These are phyloP conservation scores for Pocillopora verrucosa DNA, from an alignment of 64 coral and sea anemone genomes.

Conservation along the genomic window DNA sequence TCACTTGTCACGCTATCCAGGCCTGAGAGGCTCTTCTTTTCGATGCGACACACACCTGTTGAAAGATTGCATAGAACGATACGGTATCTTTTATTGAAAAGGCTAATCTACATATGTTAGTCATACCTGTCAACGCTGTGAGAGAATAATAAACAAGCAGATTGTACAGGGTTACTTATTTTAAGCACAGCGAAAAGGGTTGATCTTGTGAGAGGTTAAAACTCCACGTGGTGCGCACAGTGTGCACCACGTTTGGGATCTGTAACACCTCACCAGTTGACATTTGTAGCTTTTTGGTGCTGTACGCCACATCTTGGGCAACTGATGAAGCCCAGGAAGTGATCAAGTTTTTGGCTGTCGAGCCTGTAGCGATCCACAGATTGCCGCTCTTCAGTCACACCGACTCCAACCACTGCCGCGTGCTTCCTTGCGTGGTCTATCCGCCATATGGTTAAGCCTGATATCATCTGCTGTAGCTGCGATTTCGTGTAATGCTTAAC, in stretches of 20 bases:
- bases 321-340: conserved; percentile 74
- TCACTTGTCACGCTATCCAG: conserved; percentile 46
- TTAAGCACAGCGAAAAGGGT: not conserved
- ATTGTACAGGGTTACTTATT: conserved; percentile 2
- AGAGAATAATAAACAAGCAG: conserved; percentile 1
- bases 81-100: conserved; percentile 11
- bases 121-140: conserved; percentile 2
- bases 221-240: conserved; percentile 54
- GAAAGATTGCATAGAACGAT: conserved; percentile 15
- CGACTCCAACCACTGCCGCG: conserved; percentile 32
- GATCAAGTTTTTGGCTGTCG: conserved; percentile 40
- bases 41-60: conserved; percentile 49
- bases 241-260: conserved; percentile 64
- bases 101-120: not conserved
- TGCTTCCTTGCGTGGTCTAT: conserved; percentile 62
- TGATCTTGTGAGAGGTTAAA: not conserved
- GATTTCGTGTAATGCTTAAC: too few relatives aligned
- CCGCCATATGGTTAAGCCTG: conserved; percentile 44
- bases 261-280: conserved; percentile 48
- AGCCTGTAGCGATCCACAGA: not conserved
- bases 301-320: conserved; percentile 80
- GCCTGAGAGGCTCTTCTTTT: conserved; percentile 47
- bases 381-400: conserved; percentile 13
- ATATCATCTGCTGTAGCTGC: conserved; percentile 54
- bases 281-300: conserved; percentile 52